phyloP scores from a whole-genome alignment of 2,113 vertebrate species.

The Pachycephala philippinensis region DNA sequence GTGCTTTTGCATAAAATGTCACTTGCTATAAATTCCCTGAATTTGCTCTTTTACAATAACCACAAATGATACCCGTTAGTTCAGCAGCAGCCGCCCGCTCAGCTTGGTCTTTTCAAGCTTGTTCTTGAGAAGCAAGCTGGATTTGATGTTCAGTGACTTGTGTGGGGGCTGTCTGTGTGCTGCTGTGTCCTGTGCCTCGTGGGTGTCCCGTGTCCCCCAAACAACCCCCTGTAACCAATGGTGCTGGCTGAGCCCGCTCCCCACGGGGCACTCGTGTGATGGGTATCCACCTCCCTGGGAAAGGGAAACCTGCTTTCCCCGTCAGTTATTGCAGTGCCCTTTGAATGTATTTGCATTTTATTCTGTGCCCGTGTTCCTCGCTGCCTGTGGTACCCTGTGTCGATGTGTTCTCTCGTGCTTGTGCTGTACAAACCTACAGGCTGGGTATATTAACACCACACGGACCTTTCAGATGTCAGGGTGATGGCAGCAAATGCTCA shows the following conservation, averaged over 20 bases:
- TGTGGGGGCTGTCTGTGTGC: not conserved
- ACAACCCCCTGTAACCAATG: accelerated
- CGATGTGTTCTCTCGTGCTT: not conserved
- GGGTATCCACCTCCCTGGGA: not conserved
- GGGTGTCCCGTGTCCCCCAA: not conserved
- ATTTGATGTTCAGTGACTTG: not conserved
- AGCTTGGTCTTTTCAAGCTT: not conserved
- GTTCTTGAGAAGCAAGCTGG: not conserved
- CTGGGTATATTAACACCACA: not conserved
- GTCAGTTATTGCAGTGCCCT: not conserved
- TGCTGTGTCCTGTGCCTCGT: not conserved
- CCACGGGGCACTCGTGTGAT: not conserved
- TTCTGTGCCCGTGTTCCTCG: accelerated
- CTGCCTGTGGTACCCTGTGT: not conserved
- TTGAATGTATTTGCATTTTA: not conserved
- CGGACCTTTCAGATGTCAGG: not conserved
- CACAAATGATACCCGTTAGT: not conserved
- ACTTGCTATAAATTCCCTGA: not conserved
- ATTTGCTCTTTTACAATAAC: not conserved
- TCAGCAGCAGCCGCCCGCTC: not conserved
- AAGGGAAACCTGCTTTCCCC: not conserved
- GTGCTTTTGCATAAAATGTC: not conserved
- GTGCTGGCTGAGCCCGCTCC: not conserved
- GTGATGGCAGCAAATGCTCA: not conserved
- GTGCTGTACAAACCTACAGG: accelerated